Evolutionary conservation across 2,113 vertebrate species (phyloP).

Genomic region (Hydrochoerus hydrochaeris): DNA sequence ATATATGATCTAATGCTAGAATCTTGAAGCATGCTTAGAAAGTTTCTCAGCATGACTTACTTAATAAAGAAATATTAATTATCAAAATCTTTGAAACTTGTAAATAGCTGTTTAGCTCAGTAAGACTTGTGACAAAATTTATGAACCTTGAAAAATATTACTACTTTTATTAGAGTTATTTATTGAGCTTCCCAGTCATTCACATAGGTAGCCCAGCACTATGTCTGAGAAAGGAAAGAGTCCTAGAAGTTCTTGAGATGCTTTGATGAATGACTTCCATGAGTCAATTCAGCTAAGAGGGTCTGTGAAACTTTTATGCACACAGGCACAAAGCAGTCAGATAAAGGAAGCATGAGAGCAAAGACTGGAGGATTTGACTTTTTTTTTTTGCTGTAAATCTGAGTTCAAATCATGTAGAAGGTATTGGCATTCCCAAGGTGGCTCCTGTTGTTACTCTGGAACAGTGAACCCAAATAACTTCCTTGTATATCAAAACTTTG

Average conservation of each 20-base stretch:
- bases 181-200: too few species aligned
- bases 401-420: neutral
- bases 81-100: neutral
- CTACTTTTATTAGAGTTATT: neutral
- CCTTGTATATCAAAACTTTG: neutral
- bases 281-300: too few species aligned
- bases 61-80: neutral
- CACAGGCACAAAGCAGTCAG: neutral
- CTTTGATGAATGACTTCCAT: neutral
- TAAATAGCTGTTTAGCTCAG: neutral
- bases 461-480: neutral
- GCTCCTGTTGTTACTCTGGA: too few species aligned
- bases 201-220: neutral
- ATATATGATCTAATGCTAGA: neutral
- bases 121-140: neutral
- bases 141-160: neutral
- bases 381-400: neutral
- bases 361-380: too few species aligned
- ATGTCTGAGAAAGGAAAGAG: neutral
- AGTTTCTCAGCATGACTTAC: neutral
- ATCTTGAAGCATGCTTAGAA: neutral
- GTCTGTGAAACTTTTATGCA: fast-evolving
- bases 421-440: neutral
- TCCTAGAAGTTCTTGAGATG: neutral
- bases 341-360: neutral